Evolutionary conservation across 2,113 vertebrate genomes (phyloP), one percentile per base, ranked within the genome.

Genomic region (Upupa epops): DNA sequence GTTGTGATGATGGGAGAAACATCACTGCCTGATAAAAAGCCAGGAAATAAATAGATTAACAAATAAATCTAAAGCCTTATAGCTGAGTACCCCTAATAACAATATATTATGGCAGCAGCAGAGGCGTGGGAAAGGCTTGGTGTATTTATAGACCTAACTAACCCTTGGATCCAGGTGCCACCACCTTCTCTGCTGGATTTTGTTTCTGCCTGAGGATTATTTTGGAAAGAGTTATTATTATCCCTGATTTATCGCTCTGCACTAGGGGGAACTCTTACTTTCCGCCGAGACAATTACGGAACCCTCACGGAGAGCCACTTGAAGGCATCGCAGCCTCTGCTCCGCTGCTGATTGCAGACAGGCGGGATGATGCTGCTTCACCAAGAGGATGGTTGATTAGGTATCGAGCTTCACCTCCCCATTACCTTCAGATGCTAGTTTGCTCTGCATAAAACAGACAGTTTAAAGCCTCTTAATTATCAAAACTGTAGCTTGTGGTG

Each of bases 181-280:
- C 94, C 94, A 94, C 96, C 96, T 97, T 95, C 97, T 95, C 95
- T 3, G 6, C 92, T 97, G 97, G 96, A 90, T 97, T 97, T 96
- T 88, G 71, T 92, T 96, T 93, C 97, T 96, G 95, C 96, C 91
- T 69, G 89, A 97, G 96, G 97, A 97, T 98, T 97, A 97, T 97
- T 97, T 97, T 95, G 96, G 96, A 96, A 97, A 95, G 95, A 97
- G 95, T 96, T 97, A 96, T 97, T 97, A 97, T 97, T 97, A 97
- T 96, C 96, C 32, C 4, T 96, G 97, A 97, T 98, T 97, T 97
- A 96, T 97, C 88, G 69, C 22, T 76, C 95, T 94, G 96, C 96
- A 93, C 95, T 95, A 93, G 93, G 94, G 96, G 95, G 91, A 97
- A 97, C 97, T 97, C 85, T 32, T 90, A 65, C 96, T 96, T 97